A percentile compares a stretch with the other conserved stretches of the same genome.
phyloP scores from a whole-genome alignment of 2,113 vertebrate genomes.

The Lophius piscatorius region DNA sequence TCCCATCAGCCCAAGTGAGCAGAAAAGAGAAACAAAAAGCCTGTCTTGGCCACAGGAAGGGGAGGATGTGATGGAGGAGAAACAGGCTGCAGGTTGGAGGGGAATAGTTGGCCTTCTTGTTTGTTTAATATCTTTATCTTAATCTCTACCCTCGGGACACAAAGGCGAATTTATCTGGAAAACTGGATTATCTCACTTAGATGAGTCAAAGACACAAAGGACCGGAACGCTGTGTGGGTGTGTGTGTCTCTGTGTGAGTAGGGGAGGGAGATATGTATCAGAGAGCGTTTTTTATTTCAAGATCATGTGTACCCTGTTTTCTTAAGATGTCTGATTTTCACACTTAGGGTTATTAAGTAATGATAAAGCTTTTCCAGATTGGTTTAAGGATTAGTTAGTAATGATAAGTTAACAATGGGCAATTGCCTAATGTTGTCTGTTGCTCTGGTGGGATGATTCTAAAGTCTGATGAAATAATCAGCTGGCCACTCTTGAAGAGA shows the following conservation, averaged over 20 bases:
- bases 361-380: slow-evolving; percentile 22
- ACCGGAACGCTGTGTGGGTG: slow-evolving; percentile 41
- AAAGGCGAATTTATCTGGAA: slow-evolving; percentile 72
- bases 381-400: background rate
- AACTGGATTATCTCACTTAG: slow-evolving; percentile 77
- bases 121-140: slow-evolving; percentile 79
- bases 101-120: slow-evolving; percentile 59
- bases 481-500: too few relatives aligned
- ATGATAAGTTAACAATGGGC: too few relatives aligned
- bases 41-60: slow-evolving; percentile 35
- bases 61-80: slow-evolving; percentile 40
- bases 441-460: too few relatives aligned
- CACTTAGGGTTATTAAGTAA: slow-evolving; percentile 14
- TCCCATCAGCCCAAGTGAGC: background rate
- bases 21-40: slow-evolving; percentile 31
- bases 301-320: slow-evolving; percentile 21
- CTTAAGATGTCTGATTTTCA: slow-evolving; percentile 17
- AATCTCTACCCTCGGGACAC: slow-evolving; percentile 74
- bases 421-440: too few relatives aligned
- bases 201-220: slow-evolving; percentile 64
- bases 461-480: too few relatives aligned
- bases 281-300: slow-evolving; percentile 17
- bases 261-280: slow-evolving; percentile 25
- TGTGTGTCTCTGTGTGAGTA: slow-evolving; percentile 32
- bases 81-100: slow-evolving; percentile 42